Conservation (phyloP, 2,113 vertebrate species). For the Petrocephalus zakoni region DNA sequence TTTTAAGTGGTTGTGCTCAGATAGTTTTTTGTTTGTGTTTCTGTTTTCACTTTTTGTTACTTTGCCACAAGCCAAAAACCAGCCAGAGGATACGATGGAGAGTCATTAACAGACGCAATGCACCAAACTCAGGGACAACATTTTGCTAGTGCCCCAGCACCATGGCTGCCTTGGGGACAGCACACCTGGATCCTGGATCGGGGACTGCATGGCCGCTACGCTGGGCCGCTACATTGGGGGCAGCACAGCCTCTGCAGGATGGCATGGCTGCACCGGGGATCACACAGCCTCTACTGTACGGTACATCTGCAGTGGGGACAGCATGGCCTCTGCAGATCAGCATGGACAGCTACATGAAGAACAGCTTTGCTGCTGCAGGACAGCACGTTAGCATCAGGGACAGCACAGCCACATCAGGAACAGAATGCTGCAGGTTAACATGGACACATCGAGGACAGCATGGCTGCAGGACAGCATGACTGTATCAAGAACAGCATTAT, state of each 20-base stretch:
- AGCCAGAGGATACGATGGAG: constrained; percentile 49
- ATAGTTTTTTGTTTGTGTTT: constrained; percentile 47
- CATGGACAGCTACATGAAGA: background rate
- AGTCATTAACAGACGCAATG: constrained; percentile 44
- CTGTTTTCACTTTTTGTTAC: constrained; percentile 36
- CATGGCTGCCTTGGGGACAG: background rate
- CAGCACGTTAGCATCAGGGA: no score
- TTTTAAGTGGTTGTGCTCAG: constrained; percentile 30
- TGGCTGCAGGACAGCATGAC: no score
- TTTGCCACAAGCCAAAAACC: constrained; percentile 32
- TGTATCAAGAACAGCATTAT: no score
- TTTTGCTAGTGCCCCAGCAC: background rate
- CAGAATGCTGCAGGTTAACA: no score
- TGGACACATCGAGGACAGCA: no score
- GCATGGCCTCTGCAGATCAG: background rate
- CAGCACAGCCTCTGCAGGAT: background rate
- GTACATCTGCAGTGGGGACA: background rate
- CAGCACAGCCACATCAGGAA: no score
- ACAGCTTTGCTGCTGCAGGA: no score
- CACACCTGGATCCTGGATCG: background rate
- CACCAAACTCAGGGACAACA: background rate
- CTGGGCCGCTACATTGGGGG: background rate
- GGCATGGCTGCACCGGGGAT: background rate
- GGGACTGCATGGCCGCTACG: background rate
- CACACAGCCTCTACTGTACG: background rate